phyloP scores from a whole-genome alignment of 2,113 vertebrate genomes.

The Manacus vitellinus region DNA sequence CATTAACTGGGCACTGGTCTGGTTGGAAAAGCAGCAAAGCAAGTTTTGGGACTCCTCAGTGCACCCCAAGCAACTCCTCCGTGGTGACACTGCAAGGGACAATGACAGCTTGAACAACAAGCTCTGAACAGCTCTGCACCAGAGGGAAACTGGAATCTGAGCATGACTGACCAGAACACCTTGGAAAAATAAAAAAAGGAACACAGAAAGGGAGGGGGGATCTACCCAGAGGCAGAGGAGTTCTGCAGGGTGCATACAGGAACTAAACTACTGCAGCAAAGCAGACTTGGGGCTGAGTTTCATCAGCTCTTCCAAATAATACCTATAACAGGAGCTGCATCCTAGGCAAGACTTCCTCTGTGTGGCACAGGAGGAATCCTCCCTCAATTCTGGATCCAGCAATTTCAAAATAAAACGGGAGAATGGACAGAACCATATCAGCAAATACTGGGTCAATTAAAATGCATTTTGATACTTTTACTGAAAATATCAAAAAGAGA shows the following conservation, averaged over 20 bases:
- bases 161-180: no score
- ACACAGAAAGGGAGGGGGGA: background rate
- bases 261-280: background rate
- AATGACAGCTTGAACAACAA: background rate
- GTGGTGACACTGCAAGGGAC: fast-evolving
- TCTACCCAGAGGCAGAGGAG: background rate
- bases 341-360: background rate
- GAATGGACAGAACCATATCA: fast-evolving
- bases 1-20: background rate
- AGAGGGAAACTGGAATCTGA: background rate
- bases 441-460: background rate
- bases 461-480: background rate
- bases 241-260: background rate
- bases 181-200: background rate
- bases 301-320: background rate
- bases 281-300: background rate
- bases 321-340: background rate
- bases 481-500: background rate
- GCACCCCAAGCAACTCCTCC: background rate
- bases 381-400: background rate
- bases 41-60: background rate
- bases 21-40: background rate
- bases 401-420: background rate
- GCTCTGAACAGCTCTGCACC: no score
- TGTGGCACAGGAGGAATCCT: background rate